Conservation (phyloP, 2,888 invertebrate genomes). For the Anodontia alba region DNA sequence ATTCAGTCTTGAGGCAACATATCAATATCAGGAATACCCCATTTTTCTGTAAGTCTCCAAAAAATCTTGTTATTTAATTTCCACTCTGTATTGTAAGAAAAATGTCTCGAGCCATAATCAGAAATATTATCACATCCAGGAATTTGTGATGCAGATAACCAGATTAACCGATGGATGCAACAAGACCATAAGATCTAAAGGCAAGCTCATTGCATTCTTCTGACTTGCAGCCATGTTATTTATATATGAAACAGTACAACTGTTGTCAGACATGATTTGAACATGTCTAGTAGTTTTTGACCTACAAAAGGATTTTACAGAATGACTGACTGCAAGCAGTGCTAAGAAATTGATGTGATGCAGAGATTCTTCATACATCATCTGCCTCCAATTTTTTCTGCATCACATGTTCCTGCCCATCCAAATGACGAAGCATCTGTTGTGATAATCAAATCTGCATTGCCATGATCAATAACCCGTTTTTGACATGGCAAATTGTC, state of each 20-base stretch:
- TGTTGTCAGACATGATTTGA: background rate
- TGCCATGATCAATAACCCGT: background rate
- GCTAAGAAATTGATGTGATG: background rate
- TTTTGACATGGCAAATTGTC: background rate
- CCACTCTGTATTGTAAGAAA: slow-evolving; percentile 37
- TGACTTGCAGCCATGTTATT: background rate
- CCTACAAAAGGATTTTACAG: background rate
- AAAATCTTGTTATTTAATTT: slow-evolving; percentile 19
- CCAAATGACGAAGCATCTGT: background rate
- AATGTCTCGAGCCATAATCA: background rate
- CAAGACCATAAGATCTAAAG: background rate
- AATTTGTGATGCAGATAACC: background rate
- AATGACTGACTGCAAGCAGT: background rate
- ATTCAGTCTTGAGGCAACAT: slow-evolving; percentile 41
- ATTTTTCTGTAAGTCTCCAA: background rate
- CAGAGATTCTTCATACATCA: background rate
- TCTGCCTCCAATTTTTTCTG: background rate
- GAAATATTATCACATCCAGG: background rate
- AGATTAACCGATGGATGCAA: background rate
- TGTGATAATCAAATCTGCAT: background rate
- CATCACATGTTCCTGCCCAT: background rate
- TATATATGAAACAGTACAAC: background rate
- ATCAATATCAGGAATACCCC: slow-evolving; percentile 29
- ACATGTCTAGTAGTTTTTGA: background rate
- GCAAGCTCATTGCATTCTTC: background rate